These are phyloP conservation scores for Ips typographus DNA, from an alignment of 1,140 invertebrate species.

Conservation along the genomic window DNA sequence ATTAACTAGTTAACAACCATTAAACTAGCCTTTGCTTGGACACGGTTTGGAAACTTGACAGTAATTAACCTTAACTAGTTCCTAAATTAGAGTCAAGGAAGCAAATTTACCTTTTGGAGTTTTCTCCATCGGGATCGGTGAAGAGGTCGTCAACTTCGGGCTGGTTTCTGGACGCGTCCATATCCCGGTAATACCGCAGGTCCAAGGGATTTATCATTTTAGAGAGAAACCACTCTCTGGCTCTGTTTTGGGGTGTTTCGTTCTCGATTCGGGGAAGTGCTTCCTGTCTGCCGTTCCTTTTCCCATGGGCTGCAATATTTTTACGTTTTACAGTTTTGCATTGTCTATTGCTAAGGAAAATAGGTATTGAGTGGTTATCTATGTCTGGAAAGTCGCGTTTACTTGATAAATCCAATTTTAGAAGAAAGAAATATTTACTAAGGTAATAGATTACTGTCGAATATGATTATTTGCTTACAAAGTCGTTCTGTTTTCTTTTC, in stretches of 20 bases:
- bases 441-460: too few relatives aligned
- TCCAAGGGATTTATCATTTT: constrained; percentile 45
- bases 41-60: neutral
- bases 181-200: constrained; percentile 38
- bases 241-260: constrained; percentile 50
- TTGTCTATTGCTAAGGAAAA: too few relatives aligned
- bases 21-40: neutral
- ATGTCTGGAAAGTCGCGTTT: too few relatives aligned
- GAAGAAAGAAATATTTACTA: too few relatives aligned
- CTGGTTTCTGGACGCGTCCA: constrained; percentile 44
- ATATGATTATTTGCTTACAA: too few relatives aligned
- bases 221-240: constrained; percentile 43
- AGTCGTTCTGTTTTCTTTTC: too few relatives aligned
- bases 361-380: too few relatives aligned
- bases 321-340: neutral
- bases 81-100: neutral
- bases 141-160: constrained; percentile 34
- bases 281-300: constrained; percentile 52
- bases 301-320: constrained; percentile 57
- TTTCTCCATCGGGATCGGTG: constrained; percentile 31
- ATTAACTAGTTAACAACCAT: too few relatives aligned
- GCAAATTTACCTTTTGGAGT: constrained; percentile 26
- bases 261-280: constrained; percentile 39
- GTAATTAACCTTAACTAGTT: neutral
- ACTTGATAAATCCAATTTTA: too few relatives aligned